Evolutionary conservation across 2,888 invertebrate species (phyloP), one percentile per base, ranked within the genome.

Genomic region (Argyresthia goedartella): DNA sequence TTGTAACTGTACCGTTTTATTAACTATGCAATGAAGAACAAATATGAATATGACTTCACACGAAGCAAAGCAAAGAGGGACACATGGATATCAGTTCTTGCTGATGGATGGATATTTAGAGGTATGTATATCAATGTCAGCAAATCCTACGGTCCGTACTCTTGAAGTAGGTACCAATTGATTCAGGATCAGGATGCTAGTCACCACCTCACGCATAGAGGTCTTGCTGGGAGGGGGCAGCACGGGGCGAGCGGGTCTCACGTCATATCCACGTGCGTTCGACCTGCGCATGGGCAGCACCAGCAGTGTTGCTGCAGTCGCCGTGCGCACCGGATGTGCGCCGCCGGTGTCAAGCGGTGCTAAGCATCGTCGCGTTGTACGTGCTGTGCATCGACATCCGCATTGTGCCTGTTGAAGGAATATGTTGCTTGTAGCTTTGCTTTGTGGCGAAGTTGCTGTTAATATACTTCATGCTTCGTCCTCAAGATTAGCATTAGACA

Each of bases 361-460:
- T 76, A 65, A 76, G 65, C 69, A 78, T 53, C 53, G 82, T 80
- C 59, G 81, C 84, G 66, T 86, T 84, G 71, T 81, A 82, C 49
- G 81, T 81, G 82, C 86, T 86, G 67, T 85, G 76, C 77, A 84
- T 75, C 58, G 86, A 85, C 56, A 85, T 81, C 57, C 84, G 76
- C 54, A 85, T 81, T 36, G 86, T 85, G 69, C 85, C 86, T 86
- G 71, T 41, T 8, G 59, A 58, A 65, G 59, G 39, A 48, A 54
- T 52, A 15, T n/a, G n/a, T n/a, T n/a, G n/a, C n/a, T n/a, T 1
- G 13, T 9, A 46, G 0, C 9, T 16, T 46, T 8, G 8, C n/a
- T 42, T 42, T 42, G n/a, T 42, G n/a, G n/a, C 13, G 43, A 42
- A n/a, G 10, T 42, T 6, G 36, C 8, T 36, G 7, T 8, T 8